phyloP scores from a whole-genome alignment of 2,113 vertebrate genomes.

The Thomomys bottae region DNA sequence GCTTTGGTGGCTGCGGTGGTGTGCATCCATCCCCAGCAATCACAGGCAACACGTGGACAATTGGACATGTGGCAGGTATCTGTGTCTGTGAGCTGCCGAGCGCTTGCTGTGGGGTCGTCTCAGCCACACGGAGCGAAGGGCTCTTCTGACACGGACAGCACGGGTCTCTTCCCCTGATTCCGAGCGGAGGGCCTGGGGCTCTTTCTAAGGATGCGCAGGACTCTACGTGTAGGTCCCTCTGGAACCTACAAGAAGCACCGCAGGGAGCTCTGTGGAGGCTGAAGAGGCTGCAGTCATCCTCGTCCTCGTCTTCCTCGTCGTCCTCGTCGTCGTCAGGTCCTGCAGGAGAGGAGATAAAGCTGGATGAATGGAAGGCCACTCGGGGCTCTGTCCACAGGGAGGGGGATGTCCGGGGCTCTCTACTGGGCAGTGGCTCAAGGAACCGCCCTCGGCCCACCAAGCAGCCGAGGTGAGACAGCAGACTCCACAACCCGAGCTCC shows the following conservation, averaged over 20 bases:
- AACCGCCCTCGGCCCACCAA: neutral
- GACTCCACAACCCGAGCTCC: neutral
- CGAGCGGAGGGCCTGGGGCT: neutral
- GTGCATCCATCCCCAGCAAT: too few relatives aligned
- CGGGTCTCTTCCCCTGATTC: neutral
- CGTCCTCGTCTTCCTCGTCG: too few relatives aligned
- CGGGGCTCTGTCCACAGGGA: neutral
- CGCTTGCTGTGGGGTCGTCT: too few relatives aligned
- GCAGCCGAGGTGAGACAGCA: neutral
- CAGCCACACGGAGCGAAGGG: accelerated
- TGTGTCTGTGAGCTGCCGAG: too few relatives aligned
- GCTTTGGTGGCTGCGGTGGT: neutral
- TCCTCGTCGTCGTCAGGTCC: too few relatives aligned
- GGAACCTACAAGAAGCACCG: neutral
- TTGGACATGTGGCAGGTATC: accelerated
- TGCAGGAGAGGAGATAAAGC: too few relatives aligned
- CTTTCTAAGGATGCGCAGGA: too few relatives aligned
- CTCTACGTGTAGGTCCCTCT: neutral
- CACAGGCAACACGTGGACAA: neutral
- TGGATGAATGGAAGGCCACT: too few relatives aligned
- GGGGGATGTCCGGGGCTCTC: neutral
- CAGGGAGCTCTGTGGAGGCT: accelerated
- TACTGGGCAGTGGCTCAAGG: neutral
- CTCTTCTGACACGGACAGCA: neutral
- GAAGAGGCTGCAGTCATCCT: too few relatives aligned